Evolutionary conservation across 2,888 invertebrate genomes (phyloP).

Genomic region (Cheilosia scutellata): DNA sequence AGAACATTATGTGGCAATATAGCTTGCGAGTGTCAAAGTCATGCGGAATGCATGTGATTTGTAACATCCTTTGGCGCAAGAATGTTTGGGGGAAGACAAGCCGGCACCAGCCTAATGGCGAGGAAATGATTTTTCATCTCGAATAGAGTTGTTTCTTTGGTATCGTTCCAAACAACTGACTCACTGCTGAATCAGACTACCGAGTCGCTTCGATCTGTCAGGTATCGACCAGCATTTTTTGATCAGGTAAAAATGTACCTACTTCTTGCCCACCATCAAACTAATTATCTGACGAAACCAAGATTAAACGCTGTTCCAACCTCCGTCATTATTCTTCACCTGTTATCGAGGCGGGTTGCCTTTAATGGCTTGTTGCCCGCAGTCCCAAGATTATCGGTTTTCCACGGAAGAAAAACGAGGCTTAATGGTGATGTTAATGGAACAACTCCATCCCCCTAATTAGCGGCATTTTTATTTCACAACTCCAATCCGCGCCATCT

Average conservation of each 20-base stretch:
- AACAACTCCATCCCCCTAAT: slow-evolving; percentile 59
- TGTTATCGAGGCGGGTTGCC: slow-evolving; percentile 29
- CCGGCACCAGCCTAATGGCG: slow-evolving; percentile 8
- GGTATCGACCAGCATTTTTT: too few species aligned
- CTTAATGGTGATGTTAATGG: slow-evolving; percentile 64
- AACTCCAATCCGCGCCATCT: slow-evolving; percentile 17
- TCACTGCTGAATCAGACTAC: too few species aligned
- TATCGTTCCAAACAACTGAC: not conserved
- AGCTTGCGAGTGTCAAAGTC: slow-evolving; percentile 28
- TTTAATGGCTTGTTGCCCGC: slow-evolving; percentile 50
- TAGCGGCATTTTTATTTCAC: slow-evolving; percentile 54
- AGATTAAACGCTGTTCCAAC: slow-evolving; percentile 45
- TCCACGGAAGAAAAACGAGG: not conserved
- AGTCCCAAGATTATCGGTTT: slow-evolving; percentile 20
- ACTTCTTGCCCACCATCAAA: not conserved
- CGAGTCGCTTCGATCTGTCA: too few species aligned
- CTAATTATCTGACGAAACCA: slow-evolving; percentile 46
- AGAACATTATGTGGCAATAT: slow-evolving; percentile 11
- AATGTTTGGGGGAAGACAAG: slow-evolving; percentile 26
- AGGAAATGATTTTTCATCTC: slow-evolving; percentile 2
- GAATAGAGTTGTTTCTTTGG: not conserved
- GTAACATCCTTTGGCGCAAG: slow-evolving; percentile 29
- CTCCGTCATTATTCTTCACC: slow-evolving; percentile 38
- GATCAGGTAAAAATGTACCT: too few species aligned
- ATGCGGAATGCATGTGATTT: slow-evolving; percentile 53